phyloP scores from a whole-genome alignment of 1,140 invertebrate genomes.

The Planococcus citri region DNA sequence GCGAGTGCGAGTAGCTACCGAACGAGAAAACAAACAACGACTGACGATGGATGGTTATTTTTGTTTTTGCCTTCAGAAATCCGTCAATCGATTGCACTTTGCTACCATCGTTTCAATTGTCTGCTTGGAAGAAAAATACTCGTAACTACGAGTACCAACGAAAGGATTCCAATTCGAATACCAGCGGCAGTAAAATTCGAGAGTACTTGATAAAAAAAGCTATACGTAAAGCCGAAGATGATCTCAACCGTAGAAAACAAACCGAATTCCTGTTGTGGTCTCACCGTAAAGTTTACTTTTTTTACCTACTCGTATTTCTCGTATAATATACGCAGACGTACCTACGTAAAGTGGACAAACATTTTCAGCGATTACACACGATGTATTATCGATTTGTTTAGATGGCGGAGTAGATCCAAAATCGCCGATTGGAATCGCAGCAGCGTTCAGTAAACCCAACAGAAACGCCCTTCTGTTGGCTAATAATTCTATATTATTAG shows the following conservation, averaged over 20 bases:
- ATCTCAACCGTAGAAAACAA: conserved; percentile 53
- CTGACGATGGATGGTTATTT: too few relatives aligned
- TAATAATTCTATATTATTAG: conserved; percentile 75
- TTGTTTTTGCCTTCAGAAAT: conserved; percentile 41
- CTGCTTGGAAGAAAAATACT: conserved; percentile 41
- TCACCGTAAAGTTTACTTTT: conserved; percentile 41
- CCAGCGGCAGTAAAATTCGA: not conserved
- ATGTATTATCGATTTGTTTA: too few relatives aligned
- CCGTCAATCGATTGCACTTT: conserved; percentile 62
- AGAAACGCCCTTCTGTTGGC: conserved; percentile 63
- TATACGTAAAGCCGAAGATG: conserved; percentile 56
- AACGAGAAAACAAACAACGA: too few relatives aligned
- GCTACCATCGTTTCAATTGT: conserved; percentile 47
- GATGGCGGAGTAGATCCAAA: conserved; percentile 66
- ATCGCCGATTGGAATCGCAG: conserved; percentile 70
- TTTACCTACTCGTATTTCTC: too few relatives aligned
- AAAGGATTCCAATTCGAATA: too few relatives aligned
- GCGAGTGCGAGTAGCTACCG: too few relatives aligned
- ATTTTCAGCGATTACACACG: too few relatives aligned
- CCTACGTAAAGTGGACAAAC: too few relatives aligned
- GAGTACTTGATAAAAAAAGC: conserved; percentile 38
- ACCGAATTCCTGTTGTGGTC: conserved; percentile 65
- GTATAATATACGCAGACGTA: too few relatives aligned
- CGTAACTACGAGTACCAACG: too few relatives aligned
- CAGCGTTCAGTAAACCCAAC: conserved; percentile 77